Evolutionary conservation across 1,140 invertebrate genomes (phyloP), one percentile per base, ranked within the genome.

Genomic region (Drosophila tani): DNA sequence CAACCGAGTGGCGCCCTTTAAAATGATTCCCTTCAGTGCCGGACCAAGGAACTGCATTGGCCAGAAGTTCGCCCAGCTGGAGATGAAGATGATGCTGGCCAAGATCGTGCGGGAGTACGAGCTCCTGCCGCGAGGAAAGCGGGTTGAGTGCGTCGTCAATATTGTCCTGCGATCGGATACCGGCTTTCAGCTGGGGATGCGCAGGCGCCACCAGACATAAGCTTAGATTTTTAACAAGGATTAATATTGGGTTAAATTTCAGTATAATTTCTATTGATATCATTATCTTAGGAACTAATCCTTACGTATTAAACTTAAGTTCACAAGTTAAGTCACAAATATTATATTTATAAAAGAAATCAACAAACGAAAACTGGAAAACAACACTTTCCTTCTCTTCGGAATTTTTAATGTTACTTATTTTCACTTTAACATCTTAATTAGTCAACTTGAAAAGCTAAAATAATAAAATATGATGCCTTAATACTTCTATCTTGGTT

Each of bases 41-140:
- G 96, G 96, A 12, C 94, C 94, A 1, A 93, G 96, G 51, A 96
- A 96, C 82, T 96, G 96, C 79, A 95, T 96, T 29, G 96, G 96
- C 1, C 91, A 92, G 58, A 93, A 91, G 63, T 93, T 92, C 35
- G 91, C 92, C 14, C 80, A 80, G 59, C 59, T 92, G 45, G 88
- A 93, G 70, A 92, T 93, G 80, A 93, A 93, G 57, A 80, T 76
- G 56, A 49, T 91, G 53, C 51, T 93, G 62, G 79, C 82, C n/a
- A 92, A 93, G 70, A 74, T 93, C 24, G 63, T 93, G 21, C 55
- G 82, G 1, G 77, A 78, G 29, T 93, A 73, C 40, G 82, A 93
- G 56, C 63, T 95, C 19, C 71, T 93, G n/a, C 93, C 94, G 0
- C 53, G 95, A 14, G 91, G 91, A n/a, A 68, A 79, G 15, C 45